These are phyloP conservation scores for Melanophora roralis DNA, from an alignment of 2,888 invertebrate species.

Conservation along the genomic window DNA sequence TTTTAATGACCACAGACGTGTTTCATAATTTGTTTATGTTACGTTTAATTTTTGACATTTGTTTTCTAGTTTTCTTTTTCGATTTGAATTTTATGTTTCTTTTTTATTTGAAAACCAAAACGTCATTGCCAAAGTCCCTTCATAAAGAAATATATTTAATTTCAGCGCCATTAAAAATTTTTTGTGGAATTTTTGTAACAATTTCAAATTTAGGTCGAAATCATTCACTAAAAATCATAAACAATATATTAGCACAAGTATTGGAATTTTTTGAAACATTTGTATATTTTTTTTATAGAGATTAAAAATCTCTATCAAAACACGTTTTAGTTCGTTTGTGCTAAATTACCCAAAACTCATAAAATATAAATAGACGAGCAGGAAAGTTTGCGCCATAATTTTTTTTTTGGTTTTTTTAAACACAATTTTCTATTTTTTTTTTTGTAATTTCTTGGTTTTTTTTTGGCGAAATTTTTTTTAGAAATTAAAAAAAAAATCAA, in stretches of 20 bases:
- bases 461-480: too few relatives aligned
- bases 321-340: too few relatives aligned
- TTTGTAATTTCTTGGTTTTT: too few relatives aligned
- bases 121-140: background rate
- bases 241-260: background rate
- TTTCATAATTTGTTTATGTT: conserved; percentile 45
- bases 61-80: background rate
- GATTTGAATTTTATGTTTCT: background rate
- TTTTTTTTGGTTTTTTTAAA: too few relatives aligned
- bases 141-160: background rate
- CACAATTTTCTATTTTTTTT: too few relatives aligned
- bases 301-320: too few relatives aligned
- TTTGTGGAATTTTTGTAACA: conserved; percentile 5
- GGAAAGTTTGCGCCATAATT: too few relatives aligned
- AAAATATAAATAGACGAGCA: too few relatives aligned
- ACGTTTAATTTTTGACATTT: background rate
- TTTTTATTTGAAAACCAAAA: background rate
- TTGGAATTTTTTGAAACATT: too few relatives aligned
- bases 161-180: background rate
- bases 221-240: conserved; percentile 23
- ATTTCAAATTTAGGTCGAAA: conserved; percentile 1
- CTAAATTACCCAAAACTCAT: too few relatives aligned
- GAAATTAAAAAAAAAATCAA: too few relatives aligned
- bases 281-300: too few relatives aligned
- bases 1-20: conserved; percentile 32